Base-by-base conservation (phyloP, 2,797 vertebrate species). In the Lophura swinhoii region DNA sequence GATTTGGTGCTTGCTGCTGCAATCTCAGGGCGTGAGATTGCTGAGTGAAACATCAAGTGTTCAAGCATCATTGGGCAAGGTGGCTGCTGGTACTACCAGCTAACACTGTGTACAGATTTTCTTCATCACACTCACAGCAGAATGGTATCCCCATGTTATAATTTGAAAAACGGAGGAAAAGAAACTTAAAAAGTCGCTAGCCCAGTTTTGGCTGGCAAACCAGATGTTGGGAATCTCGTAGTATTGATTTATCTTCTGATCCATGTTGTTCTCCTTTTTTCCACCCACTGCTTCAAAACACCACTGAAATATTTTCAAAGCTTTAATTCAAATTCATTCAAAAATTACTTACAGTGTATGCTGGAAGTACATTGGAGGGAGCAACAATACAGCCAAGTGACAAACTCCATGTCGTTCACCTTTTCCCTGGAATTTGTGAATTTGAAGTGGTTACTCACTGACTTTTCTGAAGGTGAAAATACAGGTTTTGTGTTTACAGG, bases 391-490 rank as follows among this genome's bases (percentile, higher is more conserved):
- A 62, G 23, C 29, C 4, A 55, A 81, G 20, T 41, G 71, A 10
- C 3, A 5, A 79, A 39, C 77, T 67, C 28, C 31, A 43, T 29
- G 62, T 55, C 66, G 43, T 21, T 90, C 17, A 56, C 18, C 33
- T 84, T 94, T 93, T 79, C 24, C 39, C 58, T 87, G 49, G 41
- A 90, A 69, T 64, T 89, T 51, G 58, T 71, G 35, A 77, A 49
- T 71, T 63, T 76, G 8, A 89, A 76, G 55, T 49, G 22, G 23
- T 56, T 53, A 67, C 21, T 74, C 37, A 4, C 29, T 70, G 71
- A 14, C 33, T 77, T 73, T 66, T 87, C 43, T 26, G 35, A 59
- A 90, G 91, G 68, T 48, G 68, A 91, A 91, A 72, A 94, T 46
- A 49, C 49, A 49, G 8, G 26, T 29, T 86, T 84, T 46, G 21